A percentile compares a stretch with the other conserved stretches of the same genome.
Conservation (phyloP, 2,888 invertebrate species). For the Tolmerus cingulatus region DNA sequence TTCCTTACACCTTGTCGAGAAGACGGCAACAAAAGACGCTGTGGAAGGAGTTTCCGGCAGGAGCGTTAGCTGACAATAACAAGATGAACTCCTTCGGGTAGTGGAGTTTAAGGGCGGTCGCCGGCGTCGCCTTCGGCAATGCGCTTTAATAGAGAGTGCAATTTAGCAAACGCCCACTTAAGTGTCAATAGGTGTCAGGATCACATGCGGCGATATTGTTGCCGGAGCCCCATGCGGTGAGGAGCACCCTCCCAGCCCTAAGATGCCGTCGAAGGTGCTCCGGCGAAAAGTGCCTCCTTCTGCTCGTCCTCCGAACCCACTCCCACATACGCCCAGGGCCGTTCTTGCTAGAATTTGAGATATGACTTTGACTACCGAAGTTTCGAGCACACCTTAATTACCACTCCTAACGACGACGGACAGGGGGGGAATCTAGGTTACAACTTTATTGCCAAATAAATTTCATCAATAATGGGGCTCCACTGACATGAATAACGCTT, state of each 20-base stretch:
- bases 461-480: not conserved
- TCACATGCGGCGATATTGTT: slow-evolving; percentile 39
- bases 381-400: not conserved
- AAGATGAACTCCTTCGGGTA: slow-evolving; percentile 11
- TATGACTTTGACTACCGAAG: not conserved
- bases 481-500: not conserved
- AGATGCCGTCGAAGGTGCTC: not conserved
- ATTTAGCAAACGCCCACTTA: slow-evolving; percentile 47
- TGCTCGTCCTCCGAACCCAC: not conserved
- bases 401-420: not conserved
- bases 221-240: not conserved
- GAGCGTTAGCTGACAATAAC: slow-evolving; percentile 21
- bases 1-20: not conserved
- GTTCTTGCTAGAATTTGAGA: not conserved
- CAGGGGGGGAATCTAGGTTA: not conserved
- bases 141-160: slow-evolving; percentile 26
- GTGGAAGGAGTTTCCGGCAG: not conserved
- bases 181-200: slow-evolving; percentile 45
- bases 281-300: not conserved
- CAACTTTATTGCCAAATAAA: not conserved
- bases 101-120: not conserved
- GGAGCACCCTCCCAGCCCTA: not conserved
- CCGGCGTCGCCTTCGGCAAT: slow-evolving; percentile 5
- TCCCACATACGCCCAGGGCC: not conserved
- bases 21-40: not conserved